These are phyloP conservation scores for Centroberyx gerrardi DNA, from an alignment of 2,797 vertebrate genomes.

Conservation along the genomic window DNA sequence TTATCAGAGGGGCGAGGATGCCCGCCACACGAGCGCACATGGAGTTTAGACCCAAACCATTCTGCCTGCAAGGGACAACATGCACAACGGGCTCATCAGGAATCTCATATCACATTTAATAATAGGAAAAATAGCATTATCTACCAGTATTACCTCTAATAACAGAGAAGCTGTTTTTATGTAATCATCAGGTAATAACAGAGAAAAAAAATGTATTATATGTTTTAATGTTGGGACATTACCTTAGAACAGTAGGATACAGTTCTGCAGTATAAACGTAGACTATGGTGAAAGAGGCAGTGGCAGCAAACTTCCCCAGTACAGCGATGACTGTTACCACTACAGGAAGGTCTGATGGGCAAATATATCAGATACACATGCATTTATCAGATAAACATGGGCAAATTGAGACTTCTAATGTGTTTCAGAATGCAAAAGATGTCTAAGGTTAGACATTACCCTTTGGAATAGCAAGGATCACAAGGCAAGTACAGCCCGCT, in stretches of 20 bases:
- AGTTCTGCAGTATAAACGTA: slow-evolving; percentile 90
- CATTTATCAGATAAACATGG: not conserved
- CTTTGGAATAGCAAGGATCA: slow-evolving; percentile 85
- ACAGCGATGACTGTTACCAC: slow-evolving; percentile 85
- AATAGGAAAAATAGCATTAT: no score
- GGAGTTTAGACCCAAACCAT: slow-evolving; percentile 87
- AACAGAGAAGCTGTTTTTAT: no score
- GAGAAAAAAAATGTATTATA: not conserved
- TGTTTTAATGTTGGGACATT: not conserved
- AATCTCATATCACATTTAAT: no score
- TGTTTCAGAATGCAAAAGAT: not conserved
- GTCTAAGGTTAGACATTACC: slow-evolving; percentile 74
- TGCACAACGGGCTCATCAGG: not conserved
- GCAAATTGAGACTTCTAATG: not conserved
- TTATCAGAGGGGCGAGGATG: slow-evolving; percentile 89
- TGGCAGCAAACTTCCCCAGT: slow-evolving; percentile 87
- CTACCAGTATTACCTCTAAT: no score
- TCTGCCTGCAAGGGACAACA: slow-evolving; percentile 83
- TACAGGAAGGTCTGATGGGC: slow-evolving; percentile 81
- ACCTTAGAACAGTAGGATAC: slow-evolving; percentile 91
- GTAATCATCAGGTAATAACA: no score
- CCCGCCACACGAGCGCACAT: slow-evolving; percentile 84
- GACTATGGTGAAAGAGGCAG: slow-evolving; percentile 82
- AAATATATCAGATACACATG: slow-evolving; percentile 17
- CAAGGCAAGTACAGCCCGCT: slow-evolving; percentile 85